Percentiles rank a stretch among this genome's conserved stretches.
phyloP scores from a whole-genome alignment of 92 coral and sea anemone species.

The Umimayanthus chanpuru region DNA sequence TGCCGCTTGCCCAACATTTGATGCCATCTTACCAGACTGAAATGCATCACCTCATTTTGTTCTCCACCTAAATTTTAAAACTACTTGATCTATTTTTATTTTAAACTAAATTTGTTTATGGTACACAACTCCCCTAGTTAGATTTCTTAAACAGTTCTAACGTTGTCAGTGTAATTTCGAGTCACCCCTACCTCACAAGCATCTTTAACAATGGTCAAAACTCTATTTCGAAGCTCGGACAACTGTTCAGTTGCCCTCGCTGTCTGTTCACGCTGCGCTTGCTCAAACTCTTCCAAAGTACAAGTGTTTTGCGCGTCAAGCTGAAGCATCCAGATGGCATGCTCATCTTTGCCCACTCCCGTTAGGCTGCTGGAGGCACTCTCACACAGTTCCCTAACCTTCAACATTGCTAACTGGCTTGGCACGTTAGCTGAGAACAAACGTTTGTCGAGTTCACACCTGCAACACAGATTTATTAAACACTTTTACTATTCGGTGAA shows the following conservation, averaged over 20 bases:
- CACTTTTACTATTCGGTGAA: no score
- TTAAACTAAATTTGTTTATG: no score
- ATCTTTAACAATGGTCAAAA: constrained; percentile 68
- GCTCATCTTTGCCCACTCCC: constrained; percentile 70
- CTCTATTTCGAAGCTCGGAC: constrained; percentile 59
- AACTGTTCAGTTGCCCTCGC: constrained; percentile 72
- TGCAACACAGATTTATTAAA: constrained; percentile 18
- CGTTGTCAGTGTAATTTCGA: background rate
- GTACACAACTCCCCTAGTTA: no score
- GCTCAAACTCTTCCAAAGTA: constrained; percentile 74
- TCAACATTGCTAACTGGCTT: constrained; percentile 75
- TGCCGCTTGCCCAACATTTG: no score
- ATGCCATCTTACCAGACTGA: no score
- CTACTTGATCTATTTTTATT: no score
- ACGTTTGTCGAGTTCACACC: constrained; percentile 56
- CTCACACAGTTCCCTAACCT: constrained; percentile 79
- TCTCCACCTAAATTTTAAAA: no score
- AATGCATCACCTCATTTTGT: no score
- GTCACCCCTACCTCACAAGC: constrained; percentile 82
- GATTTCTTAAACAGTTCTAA: background rate
- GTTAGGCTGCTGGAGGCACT: constrained; percentile 88
- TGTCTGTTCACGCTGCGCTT: constrained; percentile 58
- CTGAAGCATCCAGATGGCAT: constrained; percentile 69
- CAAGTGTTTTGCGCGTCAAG: constrained; percentile 57
- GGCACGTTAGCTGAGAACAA: constrained; percentile 69